phyloP scores from a whole-genome alignment of 2,113 vertebrate genomes.

The Sakesphorus luctuosus region DNA sequence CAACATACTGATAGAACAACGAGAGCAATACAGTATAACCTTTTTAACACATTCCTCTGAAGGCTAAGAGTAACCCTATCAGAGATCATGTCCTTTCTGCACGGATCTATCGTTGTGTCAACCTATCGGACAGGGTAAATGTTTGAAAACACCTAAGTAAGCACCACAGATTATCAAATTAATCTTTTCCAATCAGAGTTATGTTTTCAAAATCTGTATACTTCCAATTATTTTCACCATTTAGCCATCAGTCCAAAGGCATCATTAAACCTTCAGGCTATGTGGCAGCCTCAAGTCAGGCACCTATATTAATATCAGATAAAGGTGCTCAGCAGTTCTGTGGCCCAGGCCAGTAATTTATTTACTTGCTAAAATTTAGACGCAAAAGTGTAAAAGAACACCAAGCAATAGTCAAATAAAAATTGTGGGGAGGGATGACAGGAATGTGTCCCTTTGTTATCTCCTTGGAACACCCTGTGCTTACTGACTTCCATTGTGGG shows the following conservation, averaged over 20 bases:
- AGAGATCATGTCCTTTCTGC: neutral
- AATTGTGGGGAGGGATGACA: rapidly evolving
- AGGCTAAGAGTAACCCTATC: neutral
- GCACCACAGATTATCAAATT: neutral
- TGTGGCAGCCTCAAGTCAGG: neutral
- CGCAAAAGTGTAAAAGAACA: neutral
- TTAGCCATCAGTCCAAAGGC: neutral
- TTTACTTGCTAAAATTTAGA: neutral
- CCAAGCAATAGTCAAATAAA: neutral
- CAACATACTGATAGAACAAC: neutral
- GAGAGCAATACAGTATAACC: neutral
- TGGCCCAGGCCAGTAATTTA: neutral
- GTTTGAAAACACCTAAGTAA: neutral
- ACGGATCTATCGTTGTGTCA: neutral
- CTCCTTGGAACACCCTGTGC: neutral
- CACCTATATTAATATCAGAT: neutral
- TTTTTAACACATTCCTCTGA: neutral
- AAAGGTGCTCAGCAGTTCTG: neutral
- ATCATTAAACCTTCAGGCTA: neutral
- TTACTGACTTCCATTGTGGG: neutral
- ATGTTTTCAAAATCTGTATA: neutral
- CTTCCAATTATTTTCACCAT: neutral
- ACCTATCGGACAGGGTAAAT: neutral
- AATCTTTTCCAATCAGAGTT: neutral
- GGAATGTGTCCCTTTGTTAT: neutral